Base-by-base conservation (phyloP, 1,140 invertebrate genomes). In the Aphelenchoides fujianensis region DNA sequence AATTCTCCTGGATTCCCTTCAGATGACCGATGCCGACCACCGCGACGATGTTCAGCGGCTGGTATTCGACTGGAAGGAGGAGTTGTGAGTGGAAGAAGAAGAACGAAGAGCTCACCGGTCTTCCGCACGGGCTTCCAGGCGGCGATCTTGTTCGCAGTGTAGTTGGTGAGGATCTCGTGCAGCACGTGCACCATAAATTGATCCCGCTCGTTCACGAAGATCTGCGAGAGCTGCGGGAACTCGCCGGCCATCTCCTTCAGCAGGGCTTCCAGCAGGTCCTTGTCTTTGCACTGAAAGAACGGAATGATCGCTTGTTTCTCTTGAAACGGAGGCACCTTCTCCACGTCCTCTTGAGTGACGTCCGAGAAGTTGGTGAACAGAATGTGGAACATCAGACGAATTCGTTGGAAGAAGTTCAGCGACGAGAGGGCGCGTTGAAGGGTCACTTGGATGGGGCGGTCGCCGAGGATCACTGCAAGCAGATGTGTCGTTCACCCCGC, bases 171-270 rank as follows among this genome's bases (percentile, higher is more conserved):
- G 2, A 83, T 54, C 28, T 36, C 61, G 27, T 83, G 81, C 23
- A 83, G 63, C 23, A 80, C 73, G 32, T 78, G 69, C 16, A 69
- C 64, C 73, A 78, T 72, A 28, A 73, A 82, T 30, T 73, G 66
- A 86, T 98, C 95, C 64, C 96, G 86, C 85, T 99, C 96, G 35
- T 91, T 88, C 0, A 98, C 91, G 85, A 99, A 95, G 2, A 98
- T 95, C 80, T 90, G 88, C 67, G 90, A 91, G 3, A 98, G 87
- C 0, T 90, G 90, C 0, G 96, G 96, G 86, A 92, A 98, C 82
- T 97, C 90, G 36, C 90, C 91, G 2, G 92, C 90, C 89, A 98
- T 91, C 85, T 96, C 92, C 30, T 90, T 89, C 73, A 98, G 86
- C 84, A 98, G 88, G 83, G 94, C 90, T 79, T 96, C 92, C 5